Base-by-base conservation (phyloP, 2,113 vertebrate species). In the Spea bombifrons region DNA sequence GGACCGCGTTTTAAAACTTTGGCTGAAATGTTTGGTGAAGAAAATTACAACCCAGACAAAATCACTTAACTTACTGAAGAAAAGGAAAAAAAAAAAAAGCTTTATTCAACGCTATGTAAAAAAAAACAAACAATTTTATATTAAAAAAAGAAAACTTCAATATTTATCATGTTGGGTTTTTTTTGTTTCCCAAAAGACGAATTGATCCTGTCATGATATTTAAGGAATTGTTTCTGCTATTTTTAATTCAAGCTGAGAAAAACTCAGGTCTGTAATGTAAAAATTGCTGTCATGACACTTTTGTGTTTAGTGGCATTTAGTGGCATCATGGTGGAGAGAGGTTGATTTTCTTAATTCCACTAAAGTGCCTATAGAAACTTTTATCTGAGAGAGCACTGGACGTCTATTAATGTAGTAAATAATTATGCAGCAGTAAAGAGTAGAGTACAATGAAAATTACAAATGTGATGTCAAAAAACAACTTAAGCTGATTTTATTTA, bases 1-100 rank as follows among this genome's bases (percentile, higher is more conserved):
- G 97, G 97, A 61, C 97, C 97, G 44, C 95, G 92, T 82, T 99
- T 99, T 85, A 94, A 96, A 91, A 96, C 94, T 49, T 88, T 99
- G 85, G 96, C 97, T 71, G 97, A 95, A 16, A 94, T 99, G 86
- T 99, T 98, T 76, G 95, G 93, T 65, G 94, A 96, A 82, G 91
- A 92, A 85, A 90, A 75, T 81, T 88, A 89, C 61, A 89, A 87
- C 6, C 82, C 89, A 63, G 92, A 92, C 82, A 92, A 91, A 86
- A 89, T 91, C 81, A 92, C 92, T 87, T 93, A 93, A 84, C 17
- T 48, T 43, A 48, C 16, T 55, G 15, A 79, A 75, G 65, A 5
- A 68, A 49, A 68, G n/a, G 16, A 8, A 61, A 76, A 83, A 78
- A 85, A 67, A 49, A 45, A 84, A 85, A 82, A 83, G 85, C 86